Base-by-base conservation (phyloP, 2,797 vertebrate species). In the Chaetophractus vellerosus region DNA sequence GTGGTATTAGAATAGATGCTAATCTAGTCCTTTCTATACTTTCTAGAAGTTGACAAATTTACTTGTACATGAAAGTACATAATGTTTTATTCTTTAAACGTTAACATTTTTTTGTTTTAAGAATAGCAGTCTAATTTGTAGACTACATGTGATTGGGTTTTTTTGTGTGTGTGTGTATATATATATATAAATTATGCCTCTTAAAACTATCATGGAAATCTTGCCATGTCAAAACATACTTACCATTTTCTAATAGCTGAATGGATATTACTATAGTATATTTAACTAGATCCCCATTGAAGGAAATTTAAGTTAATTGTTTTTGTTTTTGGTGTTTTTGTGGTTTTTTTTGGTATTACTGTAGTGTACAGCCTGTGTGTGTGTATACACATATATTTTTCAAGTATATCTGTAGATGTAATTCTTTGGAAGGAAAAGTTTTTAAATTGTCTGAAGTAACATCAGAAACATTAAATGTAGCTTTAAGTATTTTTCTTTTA, bases 401-500 rank as follows among this genome's bases (percentile, higher is more conserved):
- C n/a, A n/a, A n/a, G 45, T 88, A 36, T 88, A 78, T 78, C 24
- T 95, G 11, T 78, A 90, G 52, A 45, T 86, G 82, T 28, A 74
- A 72, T n/a, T 82, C 57, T 88, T 94, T 89, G 50, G 52, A 94
- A 89, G 75, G 16, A 50, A 41, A 85, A 18, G 21, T 75, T 75
- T 91, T 88, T 23, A 91, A 91, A 83, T 75, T 90, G 36, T 18
- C 26, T 91, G 88, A 82, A 74, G 23, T 84, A 61, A 61, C n/a
- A 48, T 88, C 33, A 95, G 81, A 92, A 90, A 23, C 41, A 86
- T 91, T 86, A 57, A 78, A 59, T 81, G 68, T 31, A 88, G 36
- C 26, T 71, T 84, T 84, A 50, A 50, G 24, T 23, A 36, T 87
- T 68, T 78, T 95, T 87, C 59, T 91, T 80, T 64, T 38, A n/a